Evolutionary conservation across 2,113 vertebrate genomes (phyloP).

Genomic region (Neolamprologus sp.): DNA sequence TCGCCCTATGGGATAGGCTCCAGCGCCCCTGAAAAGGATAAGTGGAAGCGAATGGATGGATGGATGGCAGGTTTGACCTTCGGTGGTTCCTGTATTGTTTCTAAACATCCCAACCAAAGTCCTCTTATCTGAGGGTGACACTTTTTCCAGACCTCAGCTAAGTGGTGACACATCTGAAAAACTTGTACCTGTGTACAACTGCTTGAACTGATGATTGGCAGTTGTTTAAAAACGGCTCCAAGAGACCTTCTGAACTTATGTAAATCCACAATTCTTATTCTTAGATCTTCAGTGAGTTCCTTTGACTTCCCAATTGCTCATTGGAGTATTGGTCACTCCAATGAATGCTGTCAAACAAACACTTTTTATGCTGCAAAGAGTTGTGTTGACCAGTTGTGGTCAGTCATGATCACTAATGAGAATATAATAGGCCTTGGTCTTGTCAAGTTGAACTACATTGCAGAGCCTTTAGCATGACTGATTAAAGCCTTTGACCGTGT

Average conservation of each 20-base stretch:
- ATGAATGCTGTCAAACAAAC: background rate
- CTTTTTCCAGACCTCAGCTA: background rate
- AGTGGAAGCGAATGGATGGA: too few relatives aligned
- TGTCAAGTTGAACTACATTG: background rate
- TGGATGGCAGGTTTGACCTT: background rate
- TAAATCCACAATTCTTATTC: background rate
- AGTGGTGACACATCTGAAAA: background rate
- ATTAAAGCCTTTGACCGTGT: background rate
- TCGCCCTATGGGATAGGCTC: too few relatives aligned
- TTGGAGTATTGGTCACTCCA: background rate
- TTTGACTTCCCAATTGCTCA: background rate
- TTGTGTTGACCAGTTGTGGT: background rate
- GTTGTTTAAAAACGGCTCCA: background rate
- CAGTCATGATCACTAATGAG: background rate
- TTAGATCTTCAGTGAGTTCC: background rate
- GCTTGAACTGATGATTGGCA: background rate
- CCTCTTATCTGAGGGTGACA: background rate
- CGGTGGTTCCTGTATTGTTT: background rate
- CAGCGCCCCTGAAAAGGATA: too few relatives aligned
- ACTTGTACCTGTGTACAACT: background rate
- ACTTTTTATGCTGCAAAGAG: background rate
- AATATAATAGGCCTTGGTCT: background rate
- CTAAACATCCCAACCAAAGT: background rate
- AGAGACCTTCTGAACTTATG: background rate
- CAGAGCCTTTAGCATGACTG: background rate